Conservation (phyloP, 2,888 invertebrate species). For the Gari tellinella region DNA sequence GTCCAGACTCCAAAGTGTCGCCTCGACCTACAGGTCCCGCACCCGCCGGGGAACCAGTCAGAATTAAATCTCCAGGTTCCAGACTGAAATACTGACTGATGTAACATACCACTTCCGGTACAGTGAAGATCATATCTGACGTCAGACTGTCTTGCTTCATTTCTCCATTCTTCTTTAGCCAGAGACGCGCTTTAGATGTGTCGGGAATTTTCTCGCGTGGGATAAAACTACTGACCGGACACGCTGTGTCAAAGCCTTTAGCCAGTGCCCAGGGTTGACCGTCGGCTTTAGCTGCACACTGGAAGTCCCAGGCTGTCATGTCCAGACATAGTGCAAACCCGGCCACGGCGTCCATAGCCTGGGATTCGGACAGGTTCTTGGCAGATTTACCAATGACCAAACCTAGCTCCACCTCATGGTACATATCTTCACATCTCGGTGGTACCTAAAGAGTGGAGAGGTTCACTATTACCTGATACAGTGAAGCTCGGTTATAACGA, state of each 20-base stretch:
- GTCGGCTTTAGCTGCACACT: conserved; percentile 85
- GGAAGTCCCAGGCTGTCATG: conserved; percentile 87
- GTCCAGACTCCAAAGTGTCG: conserved; percentile 88
- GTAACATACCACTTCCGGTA: conserved; percentile 88
- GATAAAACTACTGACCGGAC: conserved; percentile 90
- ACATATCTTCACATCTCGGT: conserved; percentile 87
- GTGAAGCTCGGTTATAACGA: too few relatives aligned
- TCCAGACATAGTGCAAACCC: conserved; percentile 91
- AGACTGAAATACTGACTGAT: conserved; percentile 89
- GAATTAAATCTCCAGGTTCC: conserved; percentile 89
- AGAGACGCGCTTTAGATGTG: conserved; percentile 72
- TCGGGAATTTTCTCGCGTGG: conserved; percentile 79
- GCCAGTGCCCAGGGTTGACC: conserved; percentile 91
- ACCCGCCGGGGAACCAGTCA: conserved; percentile 91
- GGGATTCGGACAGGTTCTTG: conserved; percentile 86
- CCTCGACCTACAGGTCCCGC: conserved; percentile 88
- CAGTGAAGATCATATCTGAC: conserved; percentile 88
- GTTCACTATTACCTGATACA: too few relatives aligned
- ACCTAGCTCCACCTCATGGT: conserved; percentile 91
- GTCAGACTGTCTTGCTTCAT: conserved; percentile 88
- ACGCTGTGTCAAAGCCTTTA: conserved; percentile 92
- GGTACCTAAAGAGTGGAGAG: too few relatives aligned
- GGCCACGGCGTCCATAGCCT: conserved; percentile 87
- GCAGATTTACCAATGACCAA: conserved; percentile 89
- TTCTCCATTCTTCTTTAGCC: conserved; percentile 86